Conservation (phyloP, 2,888 invertebrate species). For the Erynnis tages region DNA sequence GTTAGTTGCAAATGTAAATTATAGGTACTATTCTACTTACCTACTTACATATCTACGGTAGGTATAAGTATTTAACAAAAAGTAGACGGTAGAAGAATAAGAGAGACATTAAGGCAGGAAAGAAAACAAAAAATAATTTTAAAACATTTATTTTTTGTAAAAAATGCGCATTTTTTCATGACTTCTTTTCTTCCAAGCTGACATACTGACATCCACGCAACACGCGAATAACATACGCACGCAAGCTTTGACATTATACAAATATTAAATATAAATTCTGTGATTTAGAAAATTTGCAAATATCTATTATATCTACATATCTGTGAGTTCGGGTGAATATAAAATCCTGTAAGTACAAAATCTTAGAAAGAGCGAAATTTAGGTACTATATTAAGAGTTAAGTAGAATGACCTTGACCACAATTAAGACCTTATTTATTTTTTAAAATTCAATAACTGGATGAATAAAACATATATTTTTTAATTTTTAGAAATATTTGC, state of each 20-base stretch:
- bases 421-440: too few species aligned
- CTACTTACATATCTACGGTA: too few species aligned
- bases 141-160: conserved; percentile 74
- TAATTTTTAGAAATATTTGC: too few species aligned
- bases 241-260: conserved; percentile 38
- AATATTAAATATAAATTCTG: conserved; percentile 14
- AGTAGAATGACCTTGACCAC: too few species aligned
- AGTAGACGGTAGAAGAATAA: too few species aligned
- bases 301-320: neutral
- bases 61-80: too few species aligned
- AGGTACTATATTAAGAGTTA: too few species aligned
- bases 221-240: conserved; percentile 51
- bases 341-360: conserved; percentile 15
- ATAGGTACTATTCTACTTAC: too few species aligned
- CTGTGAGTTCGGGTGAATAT: conserved; percentile 2
- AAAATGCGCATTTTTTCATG: conserved; percentile 59
- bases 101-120: conserved; percentile 20
- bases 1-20: too few species aligned
- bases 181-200: conserved; percentile 53
- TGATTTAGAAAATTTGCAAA: conserved; percentile 14
- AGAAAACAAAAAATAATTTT: conserved; percentile 44
- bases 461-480: too few species aligned
- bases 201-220: conserved; percentile 46
- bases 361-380: too few species aligned
- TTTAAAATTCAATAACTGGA: too few species aligned